phyloP scores from a whole-genome alignment of 2,113 vertebrate genomes.

The Heteronetta atricapilla region DNA sequence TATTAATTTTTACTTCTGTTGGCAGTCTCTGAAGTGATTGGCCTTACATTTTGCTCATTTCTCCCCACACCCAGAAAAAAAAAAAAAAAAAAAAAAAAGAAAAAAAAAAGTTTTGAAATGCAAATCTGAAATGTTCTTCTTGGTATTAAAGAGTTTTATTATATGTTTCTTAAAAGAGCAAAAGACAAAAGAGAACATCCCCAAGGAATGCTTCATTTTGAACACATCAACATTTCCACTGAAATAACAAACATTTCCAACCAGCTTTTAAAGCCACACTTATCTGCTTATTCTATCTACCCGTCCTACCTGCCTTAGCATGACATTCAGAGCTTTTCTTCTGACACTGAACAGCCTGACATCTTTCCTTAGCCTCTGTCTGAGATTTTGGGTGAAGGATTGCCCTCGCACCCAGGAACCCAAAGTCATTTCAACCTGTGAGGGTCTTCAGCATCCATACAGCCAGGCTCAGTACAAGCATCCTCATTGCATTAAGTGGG shows the following conservation, averaged over 20 bases:
- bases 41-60: not conserved
- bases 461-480: not conserved
- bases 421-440: not conserved
- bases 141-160: constrained; percentile 3
- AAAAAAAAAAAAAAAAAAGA: not conserved
- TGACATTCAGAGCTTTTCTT: not conserved
- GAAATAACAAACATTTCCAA: constrained; percentile 35
- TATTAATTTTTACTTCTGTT: constrained; percentile 23
- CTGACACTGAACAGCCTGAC: not conserved
- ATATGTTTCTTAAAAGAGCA: not conserved
- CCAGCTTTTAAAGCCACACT: not conserved
- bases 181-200: not conserved
- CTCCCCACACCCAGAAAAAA: not conserved
- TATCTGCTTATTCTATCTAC: not conserved
- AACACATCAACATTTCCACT: constrained; percentile 27
- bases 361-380: not conserved
- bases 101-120: not conserved
- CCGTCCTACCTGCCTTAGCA: not conserved
- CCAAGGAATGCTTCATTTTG: constrained; percentile 48
- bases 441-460: not conserved
- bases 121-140: not conserved
- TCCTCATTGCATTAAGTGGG: not conserved
- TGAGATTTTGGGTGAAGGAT: rapidly evolving
- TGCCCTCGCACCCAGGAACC: not conserved
- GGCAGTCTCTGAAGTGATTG: not conserved